Conservation (phyloP, 1,140 invertebrate species). For the Marisa cornuarietis region DNA sequence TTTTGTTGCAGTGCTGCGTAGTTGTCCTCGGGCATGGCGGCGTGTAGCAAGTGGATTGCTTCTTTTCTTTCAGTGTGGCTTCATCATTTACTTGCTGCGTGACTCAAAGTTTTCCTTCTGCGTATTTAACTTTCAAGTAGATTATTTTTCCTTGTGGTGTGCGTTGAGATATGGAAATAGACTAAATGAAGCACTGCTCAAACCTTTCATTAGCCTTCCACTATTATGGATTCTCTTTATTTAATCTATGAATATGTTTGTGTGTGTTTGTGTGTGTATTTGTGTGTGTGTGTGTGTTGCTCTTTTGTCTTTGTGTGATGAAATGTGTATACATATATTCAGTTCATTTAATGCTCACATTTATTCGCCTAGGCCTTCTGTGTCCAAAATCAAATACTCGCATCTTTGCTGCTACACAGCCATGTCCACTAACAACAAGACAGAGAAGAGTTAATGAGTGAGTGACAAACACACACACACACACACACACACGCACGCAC, state of each 20-base stretch:
- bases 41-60: neutral
- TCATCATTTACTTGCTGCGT: neutral
- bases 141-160: neutral
- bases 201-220: neutral
- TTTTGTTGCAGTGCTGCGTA: too few species aligned
- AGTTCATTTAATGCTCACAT: neutral
- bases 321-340: neutral
- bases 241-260: neutral
- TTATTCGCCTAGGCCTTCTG: neutral
- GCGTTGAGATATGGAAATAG: neutral
- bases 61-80: neutral
- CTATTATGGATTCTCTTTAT: neutral
- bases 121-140: neutral
- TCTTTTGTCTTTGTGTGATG: neutral
- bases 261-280: neutral
- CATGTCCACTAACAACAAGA: neutral
- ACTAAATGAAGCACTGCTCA: neutral
- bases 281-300: conserved; percentile 1
- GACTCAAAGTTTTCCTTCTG: neutral
- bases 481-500: too few species aligned
- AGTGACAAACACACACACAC: too few species aligned
- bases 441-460: neutral
- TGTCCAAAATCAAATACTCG: neutral
- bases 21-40: too few species aligned
- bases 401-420: neutral